Evolutionary conservation across 2,113 vertebrate species (phyloP).

Genomic region (Heteronetta atricapilla): DNA sequence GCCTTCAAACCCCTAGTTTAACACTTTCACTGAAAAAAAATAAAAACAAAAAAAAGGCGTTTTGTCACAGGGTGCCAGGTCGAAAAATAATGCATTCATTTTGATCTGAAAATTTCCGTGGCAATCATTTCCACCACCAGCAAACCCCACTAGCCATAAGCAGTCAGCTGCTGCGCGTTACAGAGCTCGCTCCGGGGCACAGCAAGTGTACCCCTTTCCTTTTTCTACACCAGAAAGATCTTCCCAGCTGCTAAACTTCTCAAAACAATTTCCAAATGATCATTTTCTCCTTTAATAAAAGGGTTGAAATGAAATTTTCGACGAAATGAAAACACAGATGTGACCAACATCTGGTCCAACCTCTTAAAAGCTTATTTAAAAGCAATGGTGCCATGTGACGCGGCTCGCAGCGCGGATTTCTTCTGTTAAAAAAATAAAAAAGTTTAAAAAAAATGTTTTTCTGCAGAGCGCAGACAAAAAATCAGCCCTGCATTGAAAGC

Average conservation of each 20-base stretch:
- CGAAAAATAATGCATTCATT: neutral
- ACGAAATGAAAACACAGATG: constrained; percentile 66
- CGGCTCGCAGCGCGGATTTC: neutral
- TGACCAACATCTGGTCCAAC: constrained; percentile 60
- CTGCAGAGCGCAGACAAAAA: constrained; percentile 42
- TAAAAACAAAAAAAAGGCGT: neutral
- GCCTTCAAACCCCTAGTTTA: constrained; percentile 1
- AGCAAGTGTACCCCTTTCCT: neutral
- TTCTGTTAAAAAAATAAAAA: constrained; percentile 16
- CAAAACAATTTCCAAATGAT: constrained; percentile 35
- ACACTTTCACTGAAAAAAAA: neutral
- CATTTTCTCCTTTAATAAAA: constrained; percentile 55
- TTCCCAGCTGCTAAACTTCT: constrained; percentile 32
- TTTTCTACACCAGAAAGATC: constrained; percentile 4
- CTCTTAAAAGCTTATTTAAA: constrained; percentile 71
- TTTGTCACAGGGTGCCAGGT: constrained; percentile 22
- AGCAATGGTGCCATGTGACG: constrained; percentile 51
- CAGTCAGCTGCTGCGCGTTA: neutral
- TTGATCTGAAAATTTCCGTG: neutral
- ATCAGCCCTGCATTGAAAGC: neutral
- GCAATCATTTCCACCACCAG: neutral
- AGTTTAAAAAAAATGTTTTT: constrained; percentile 34
- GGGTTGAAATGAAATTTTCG: neutral
- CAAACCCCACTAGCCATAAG: neutral
- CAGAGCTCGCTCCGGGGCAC: neutral